These are phyloP conservation scores for Macrosiphum euphorbiae DNA, from an alignment of 2,888 invertebrate species.

Conservation along the genomic window DNA sequence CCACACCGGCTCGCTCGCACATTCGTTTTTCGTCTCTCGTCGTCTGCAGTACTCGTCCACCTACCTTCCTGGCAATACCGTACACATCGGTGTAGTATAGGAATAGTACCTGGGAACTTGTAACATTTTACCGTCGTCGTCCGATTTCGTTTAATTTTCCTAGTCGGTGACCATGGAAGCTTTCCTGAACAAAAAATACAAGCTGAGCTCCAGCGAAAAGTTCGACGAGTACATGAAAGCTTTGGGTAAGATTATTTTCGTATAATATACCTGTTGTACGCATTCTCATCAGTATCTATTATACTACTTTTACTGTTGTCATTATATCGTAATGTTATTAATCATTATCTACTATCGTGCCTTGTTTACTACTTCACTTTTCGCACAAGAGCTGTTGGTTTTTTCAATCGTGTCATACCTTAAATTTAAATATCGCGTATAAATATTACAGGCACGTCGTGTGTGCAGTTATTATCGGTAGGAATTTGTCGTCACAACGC, in stretches of 20 bases:
- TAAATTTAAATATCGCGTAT: neutral
- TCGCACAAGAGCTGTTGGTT: neutral
- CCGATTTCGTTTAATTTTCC: neutral
- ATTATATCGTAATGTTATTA: neutral
- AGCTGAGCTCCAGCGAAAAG: slow-evolving; percentile 83
- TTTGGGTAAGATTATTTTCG: slow-evolving; percentile 77
- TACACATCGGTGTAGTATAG: neutral
- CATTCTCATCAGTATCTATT: neutral
- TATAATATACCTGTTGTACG: neutral
- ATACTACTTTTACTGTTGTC: neutral
- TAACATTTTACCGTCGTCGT: neutral
- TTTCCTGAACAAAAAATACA: slow-evolving; percentile 81
- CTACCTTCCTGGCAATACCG: neutral
- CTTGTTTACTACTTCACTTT: neutral
- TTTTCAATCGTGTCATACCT: neutral
- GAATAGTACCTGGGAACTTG: neutral
- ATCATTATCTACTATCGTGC: neutral
- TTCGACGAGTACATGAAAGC: slow-evolving; percentile 93
- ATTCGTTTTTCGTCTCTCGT: neutral
- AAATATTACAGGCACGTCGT: neutral
- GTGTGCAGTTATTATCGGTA: neutral
- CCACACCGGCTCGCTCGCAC: neutral
- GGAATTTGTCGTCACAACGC: neutral
- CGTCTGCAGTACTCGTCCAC: neutral
- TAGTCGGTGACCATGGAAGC: neutral